A percentile compares a stretch with the other conserved stretches of the same genome.
These are phyloP conservation scores for Xenotilapia caudafasciata DNA, from an alignment of 2,113 vertebrate genomes.

Conservation along the genomic window DNA sequence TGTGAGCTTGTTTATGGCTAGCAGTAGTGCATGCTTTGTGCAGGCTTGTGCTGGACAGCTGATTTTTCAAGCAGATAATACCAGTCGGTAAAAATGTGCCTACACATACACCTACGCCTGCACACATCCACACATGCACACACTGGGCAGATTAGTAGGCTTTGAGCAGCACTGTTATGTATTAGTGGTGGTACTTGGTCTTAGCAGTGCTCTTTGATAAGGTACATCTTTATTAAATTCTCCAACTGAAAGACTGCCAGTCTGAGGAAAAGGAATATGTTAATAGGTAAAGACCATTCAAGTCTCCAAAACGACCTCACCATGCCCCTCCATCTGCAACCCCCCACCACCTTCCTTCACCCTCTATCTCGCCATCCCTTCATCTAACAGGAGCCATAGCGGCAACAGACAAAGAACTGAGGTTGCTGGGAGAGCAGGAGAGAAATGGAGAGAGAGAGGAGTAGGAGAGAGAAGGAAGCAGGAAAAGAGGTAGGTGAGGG, in stretches of 20 bases:
- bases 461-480: slow-evolving; percentile 18
- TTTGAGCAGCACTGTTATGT: slow-evolving; percentile 87
- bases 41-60: slow-evolving; percentile 81
- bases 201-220: slow-evolving; percentile 92
- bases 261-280: slow-evolving; percentile 84
- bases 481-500: slow-evolving; percentile 39
- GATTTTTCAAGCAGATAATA: slow-evolving; percentile 82
- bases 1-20: slow-evolving; percentile 28
- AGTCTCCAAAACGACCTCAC: slow-evolving; percentile 56
- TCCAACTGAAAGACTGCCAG: slow-evolving; percentile 83
- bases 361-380: slow-evolving; percentile 48
- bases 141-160: slow-evolving; percentile 74
- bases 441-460: slow-evolving; percentile 23
- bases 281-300: slow-evolving; percentile 77
- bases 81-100: slow-evolving; percentile 79
- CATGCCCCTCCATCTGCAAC: slow-evolving; percentile 50
- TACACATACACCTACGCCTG: background rate
- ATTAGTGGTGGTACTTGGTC: slow-evolving; percentile 88
- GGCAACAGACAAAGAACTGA: slow-evolving; percentile 57
- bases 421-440: slow-evolving; percentile 39
- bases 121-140: slow-evolving; percentile 41
- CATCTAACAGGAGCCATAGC: slow-evolving; percentile 43
- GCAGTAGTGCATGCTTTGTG: slow-evolving; percentile 70
- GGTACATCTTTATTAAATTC: slow-evolving; percentile 98
- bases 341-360: slow-evolving; percentile 22